Evolutionary conservation across 2,888 invertebrate genomes (phyloP).

Genomic region (Uloborus plumipes): DNA sequence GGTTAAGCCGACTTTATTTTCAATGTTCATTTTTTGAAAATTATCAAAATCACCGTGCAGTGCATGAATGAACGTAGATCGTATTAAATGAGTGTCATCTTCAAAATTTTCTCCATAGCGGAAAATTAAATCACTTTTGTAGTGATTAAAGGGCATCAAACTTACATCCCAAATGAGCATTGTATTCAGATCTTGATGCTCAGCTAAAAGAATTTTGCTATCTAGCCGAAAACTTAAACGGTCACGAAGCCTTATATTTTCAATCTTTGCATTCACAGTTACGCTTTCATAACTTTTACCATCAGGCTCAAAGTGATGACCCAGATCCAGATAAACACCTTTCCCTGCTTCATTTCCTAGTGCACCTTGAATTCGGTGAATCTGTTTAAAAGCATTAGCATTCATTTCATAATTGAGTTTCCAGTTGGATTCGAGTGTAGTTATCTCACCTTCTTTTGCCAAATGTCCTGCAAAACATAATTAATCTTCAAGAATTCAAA

Average conservation of each 20-base stretch:
- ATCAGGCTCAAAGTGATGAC: conserved; percentile 47
- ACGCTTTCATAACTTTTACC: conserved; percentile 51
- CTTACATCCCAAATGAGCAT: conserved; percentile 55
- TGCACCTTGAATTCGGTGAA: conserved; percentile 24
- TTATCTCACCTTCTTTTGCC: conserved; percentile 36
- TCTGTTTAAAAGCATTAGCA: conserved; percentile 42
- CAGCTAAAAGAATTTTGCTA: conserved; percentile 37
- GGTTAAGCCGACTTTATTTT: conserved; percentile 46
- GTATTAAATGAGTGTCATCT: conserved; percentile 43
- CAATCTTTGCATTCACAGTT: conserved; percentile 26
- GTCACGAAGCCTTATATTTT: conserved; percentile 36
- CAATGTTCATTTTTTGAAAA: conserved; percentile 36
- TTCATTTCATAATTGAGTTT: conserved; percentile 30
- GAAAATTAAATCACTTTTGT: conserved; percentile 45
- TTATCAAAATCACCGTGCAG: conserved; percentile 44
- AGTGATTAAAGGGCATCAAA: conserved; percentile 35
- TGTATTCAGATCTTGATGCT: conserved; percentile 45
- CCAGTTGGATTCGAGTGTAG: conserved; percentile 26
- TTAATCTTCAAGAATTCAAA: too few relatives aligned
- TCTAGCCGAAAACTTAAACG: conserved; percentile 38
- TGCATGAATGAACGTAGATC: conserved; percentile 14
- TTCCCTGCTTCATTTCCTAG: conserved; percentile 30
- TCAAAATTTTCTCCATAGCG: conserved; percentile 51
- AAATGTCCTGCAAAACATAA: conserved; percentile 28
- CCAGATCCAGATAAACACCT: conserved; percentile 27